Evolutionary conservation across 2,888 invertebrate genomes (phyloP), one percentile per base, ranked within the genome.

Genomic region (Rotaria magnacalcarata): DNA sequence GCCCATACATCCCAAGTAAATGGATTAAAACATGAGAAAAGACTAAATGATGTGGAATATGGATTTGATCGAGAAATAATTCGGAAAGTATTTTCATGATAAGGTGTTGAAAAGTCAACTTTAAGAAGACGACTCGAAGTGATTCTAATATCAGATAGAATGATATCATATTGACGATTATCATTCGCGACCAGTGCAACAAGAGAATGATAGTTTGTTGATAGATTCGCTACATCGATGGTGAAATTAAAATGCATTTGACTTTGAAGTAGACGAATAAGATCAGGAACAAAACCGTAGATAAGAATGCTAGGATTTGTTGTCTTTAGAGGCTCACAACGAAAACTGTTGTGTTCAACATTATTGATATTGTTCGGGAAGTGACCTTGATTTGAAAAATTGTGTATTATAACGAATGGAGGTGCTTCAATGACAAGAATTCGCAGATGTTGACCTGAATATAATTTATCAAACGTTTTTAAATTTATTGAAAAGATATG

Each of bases 1-100:
- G 11, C 19, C 75, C 75, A 75, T 21, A 75, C 41, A 43, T 19
- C 24, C 41, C 41, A 75, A 43, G 75, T 43, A 24, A 75, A 75
- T 24, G 75, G 75, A 75, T 43, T 19, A 75, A 75, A 75, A 21
- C 24, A 75, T 41, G 43, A 75, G 43, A 75, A 75, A 75, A 75
- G 41, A 41, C 19, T 43, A 43, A 34, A 3, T 24, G 41, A 21
- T 7, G 75, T 8, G 7, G 43, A 21, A 43, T 24, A 16, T 24
- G 75, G 24, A 75, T 41, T 75, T 16, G 16, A 7, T 21, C 75
- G 75, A 41, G 21, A 5, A 7, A 75, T 43, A 8, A 75, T 24
- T 75, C 43, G 75, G 43, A 75, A 41, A 8, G 43, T 21, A 41
- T 75, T 43, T 43, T 75, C 75, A 75, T 75, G 75, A 75, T 43